Conservation (phyloP, 30 jellyfish, hydroid and myxozoan genomes). For the Calvadosia cruxmelitensis region DNA sequence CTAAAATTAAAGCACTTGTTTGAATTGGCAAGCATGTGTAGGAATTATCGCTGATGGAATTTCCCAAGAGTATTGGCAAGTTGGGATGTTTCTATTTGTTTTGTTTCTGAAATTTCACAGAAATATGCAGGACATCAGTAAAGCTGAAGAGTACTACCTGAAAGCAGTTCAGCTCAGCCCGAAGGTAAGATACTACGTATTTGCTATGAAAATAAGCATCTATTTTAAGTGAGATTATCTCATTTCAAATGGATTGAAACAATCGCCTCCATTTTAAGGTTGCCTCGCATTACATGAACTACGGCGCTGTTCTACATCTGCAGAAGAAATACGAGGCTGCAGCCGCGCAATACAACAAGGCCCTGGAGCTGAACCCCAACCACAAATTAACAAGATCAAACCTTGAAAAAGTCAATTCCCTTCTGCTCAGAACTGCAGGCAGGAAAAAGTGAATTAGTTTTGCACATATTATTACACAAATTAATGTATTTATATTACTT, state of each 20-base stretch:
- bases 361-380: slow-evolving; percentile 33
- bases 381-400: slow-evolving; percentile 30
- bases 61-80: too few species aligned
- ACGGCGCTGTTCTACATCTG: slow-evolving; percentile 67
- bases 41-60: too few species aligned
- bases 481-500: too few species aligned
- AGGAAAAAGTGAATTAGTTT: too few species aligned
- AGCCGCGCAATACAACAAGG: slow-evolving; percentile 34
- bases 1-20: slow-evolving; percentile 15
- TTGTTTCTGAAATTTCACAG: slow-evolving; percentile 8
- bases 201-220: too few species aligned
- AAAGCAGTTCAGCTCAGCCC: slow-evolving; percentile 28
- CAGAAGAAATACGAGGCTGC: slow-evolving; percentile 60
- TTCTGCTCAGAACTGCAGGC: too few species aligned
- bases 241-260: too few species aligned
- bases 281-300: slow-evolving; percentile 30
- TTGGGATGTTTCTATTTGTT: too few species aligned
- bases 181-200: too few species aligned
- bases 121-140: slow-evolving; percentile 24
- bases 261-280: too few species aligned
- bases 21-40: slow-evolving; percentile 27
- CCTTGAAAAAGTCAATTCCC: slow-evolving; percentile 32
- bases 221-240: too few species aligned
- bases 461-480: too few species aligned
- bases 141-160: slow-evolving; percentile 43